Base-by-base conservation (phyloP, 2,888 invertebrate species). In the Trimorus sp. region DNA sequence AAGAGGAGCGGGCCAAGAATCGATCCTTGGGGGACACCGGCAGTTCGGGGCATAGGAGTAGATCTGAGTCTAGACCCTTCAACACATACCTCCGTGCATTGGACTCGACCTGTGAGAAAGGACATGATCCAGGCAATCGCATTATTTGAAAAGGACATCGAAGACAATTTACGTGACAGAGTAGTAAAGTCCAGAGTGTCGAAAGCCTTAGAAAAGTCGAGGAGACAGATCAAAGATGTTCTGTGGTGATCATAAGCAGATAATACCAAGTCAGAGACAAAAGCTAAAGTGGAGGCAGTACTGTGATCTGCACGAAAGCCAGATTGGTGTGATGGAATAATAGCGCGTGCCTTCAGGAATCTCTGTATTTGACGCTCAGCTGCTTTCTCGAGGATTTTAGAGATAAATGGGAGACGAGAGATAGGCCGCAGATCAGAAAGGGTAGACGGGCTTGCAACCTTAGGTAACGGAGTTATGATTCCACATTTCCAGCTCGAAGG, bases 171-270 rank as follows among this genome's bases (percentile, higher is more conserved):
- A 4, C 7, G n/a, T 38, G 7, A 37, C n/a, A 66, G 26, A 0
- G 42, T 12, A 16, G 16, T 12, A 42, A 54, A 42, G 7, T 53
- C n/a, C 1, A 66, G 8, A 0, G 42, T 53, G 15, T 66, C 66
- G n/a, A 66, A 66, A 0, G 66, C 66, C 54, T 66, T 66, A 1
- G 53, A 54, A 15, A 66, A 66, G 26, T 66, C 53, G 3, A 66
- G 11, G 5, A 66, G 63, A 11, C n/a, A 7, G 2, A 63, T 9
- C 11, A 51, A 14, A 9, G 51, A 49, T 1, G 38, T 9, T 38
- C 0, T 14, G 9, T 42, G 9, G 1, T 14, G 49, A n/a, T 63
- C 49, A 9, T 14, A 54, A 8, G 53, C 54, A 6, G 26, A 5
- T 14, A 54, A 16, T 0, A 42, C 14, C 1, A 16, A 36, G 26